Evolutionary conservation across 2,888 invertebrate species (phyloP), one percentile per base, ranked within the genome.

Genomic region (Thera britannica): DNA sequence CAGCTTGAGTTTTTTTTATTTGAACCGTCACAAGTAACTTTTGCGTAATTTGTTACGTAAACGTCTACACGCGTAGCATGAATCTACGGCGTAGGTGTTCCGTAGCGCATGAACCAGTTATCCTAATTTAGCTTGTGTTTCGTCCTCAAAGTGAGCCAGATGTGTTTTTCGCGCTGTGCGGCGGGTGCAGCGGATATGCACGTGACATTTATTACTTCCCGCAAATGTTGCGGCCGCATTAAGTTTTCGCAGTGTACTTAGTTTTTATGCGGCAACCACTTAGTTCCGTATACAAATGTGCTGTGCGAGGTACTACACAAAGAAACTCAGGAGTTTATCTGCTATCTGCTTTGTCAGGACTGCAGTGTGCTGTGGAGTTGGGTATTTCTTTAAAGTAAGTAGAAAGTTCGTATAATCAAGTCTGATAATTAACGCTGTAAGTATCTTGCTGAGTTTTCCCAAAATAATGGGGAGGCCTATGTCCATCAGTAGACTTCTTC

Each of bases 161-260:
- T 62, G 62, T 34, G 70, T 69, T 65, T 74, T 62, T 71, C 66
- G 66, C 72, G 75, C 74, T 65, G 68, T 74, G 72, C 49, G 72
- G 65, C 61, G 75, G 73, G 72, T 77, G 68, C 73, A 62, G 62
- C 67, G 77, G 81, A 84, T 80, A 79, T 83, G 78, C 76, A 77
- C 75, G 77, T 79, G 82, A 82, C 85, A 81, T 82, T 85, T 85
- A 85, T 84, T 84, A 81, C 82, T 77, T 75, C 79, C 77, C 76
- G 76, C 79, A 75, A 80, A 81, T 79, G 78, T 79, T 78, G 79
- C 76, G 74, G 76, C 65, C 77, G 74, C 79, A 82, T 84, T 81
- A 82, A 79, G 77, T 79, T 83, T 82, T 79, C 68, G 76, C 77
- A 75, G 72, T 74, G 72, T 59, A 62, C 70, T 73, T 72, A 62